These are phyloP conservation scores for Etheostoma cragini DNA, from an alignment of 2,113 vertebrate species.

Conservation along the genomic window DNA sequence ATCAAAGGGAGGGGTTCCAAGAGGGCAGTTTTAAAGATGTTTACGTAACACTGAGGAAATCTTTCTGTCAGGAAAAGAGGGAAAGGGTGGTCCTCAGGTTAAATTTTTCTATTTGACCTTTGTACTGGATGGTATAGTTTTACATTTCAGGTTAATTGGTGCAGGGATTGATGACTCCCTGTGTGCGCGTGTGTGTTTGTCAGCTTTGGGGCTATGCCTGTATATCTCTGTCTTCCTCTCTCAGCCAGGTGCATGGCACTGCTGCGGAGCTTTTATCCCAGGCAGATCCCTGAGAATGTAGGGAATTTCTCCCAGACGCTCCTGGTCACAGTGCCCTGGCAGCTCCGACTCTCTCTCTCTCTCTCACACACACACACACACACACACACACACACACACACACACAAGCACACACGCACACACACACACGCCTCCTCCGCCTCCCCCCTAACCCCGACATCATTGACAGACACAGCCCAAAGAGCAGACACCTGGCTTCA, in stretches of 20 bases:
- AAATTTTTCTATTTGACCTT: slow-evolving; percentile 69
- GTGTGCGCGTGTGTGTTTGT: slow-evolving; percentile 29
- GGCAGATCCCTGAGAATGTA: slow-evolving; percentile 84
- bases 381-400: not conserved
- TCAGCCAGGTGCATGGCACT: slow-evolving; percentile 77
- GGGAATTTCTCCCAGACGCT: slow-evolving; percentile 86
- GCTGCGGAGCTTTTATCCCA: slow-evolving; percentile 84
- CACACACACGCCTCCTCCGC: slow-evolving; percentile 30
- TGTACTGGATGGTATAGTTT: slow-evolving; percentile 74
- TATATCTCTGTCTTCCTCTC: slow-evolving; percentile 61
- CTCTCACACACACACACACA: slow-evolving; percentile 51
- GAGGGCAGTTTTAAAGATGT: not conserved
- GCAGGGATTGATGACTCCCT: slow-evolving; percentile 51
- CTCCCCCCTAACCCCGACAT: slow-evolving; percentile 57
- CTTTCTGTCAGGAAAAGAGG: slow-evolving; percentile 18
- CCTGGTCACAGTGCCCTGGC: slow-evolving; percentile 84
- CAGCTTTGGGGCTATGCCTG: slow-evolving; percentile 37
- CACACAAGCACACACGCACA: slow-evolving; percentile 15
- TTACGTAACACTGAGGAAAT: not conserved
- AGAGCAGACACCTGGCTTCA: slow-evolving; percentile 89
- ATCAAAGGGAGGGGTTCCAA: not conserved
- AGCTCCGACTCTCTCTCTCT: slow-evolving; percentile 78
- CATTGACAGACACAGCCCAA: slow-evolving; percentile 92
- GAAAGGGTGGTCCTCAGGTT: slow-evolving; percentile 42
- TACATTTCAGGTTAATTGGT: slow-evolving; percentile 80